Percentiles rank a stretch among this genome's conserved stretches.
These are phyloP conservation scores for Eupithecia vulgata DNA, from an alignment of 2,888 invertebrate species.

Conservation along the genomic window DNA sequence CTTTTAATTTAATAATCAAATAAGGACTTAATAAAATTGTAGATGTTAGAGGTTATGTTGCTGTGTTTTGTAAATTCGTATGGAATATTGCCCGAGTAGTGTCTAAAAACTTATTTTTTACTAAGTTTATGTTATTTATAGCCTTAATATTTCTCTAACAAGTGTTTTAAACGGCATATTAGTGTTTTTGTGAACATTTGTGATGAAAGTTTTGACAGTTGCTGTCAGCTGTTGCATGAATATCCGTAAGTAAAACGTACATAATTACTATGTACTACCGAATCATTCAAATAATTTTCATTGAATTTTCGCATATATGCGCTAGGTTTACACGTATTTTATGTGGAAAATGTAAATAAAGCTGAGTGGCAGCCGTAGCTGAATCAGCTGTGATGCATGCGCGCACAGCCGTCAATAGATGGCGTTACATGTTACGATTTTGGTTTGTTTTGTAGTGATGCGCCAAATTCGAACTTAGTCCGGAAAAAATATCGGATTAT, in stretches of 20 bases:
- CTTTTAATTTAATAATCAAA: background rate
- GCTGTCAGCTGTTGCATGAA: conserved; percentile 66
- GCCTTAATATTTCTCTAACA: conserved; percentile 42
- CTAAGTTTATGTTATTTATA: conserved; percentile 48
- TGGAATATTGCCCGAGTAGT: conserved; percentile 77
- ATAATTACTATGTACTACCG: background rate
- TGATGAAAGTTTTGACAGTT: conserved; percentile 79
- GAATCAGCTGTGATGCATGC: conserved; percentile 2
- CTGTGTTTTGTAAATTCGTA: conserved; percentile 48
- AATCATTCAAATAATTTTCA: background rate
- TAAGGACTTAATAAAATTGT: conserved; percentile 41
- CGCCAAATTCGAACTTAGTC: background rate
- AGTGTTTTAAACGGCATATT: conserved; percentile 56
- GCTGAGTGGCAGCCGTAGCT: conserved; percentile 47
- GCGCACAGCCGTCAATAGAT: conserved; percentile 53
- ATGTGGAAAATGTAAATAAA: conserved; percentile 26
- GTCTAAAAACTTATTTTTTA: conserved; percentile 57
- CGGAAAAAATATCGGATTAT: conserved; percentile 9
- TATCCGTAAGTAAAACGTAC: conserved; percentile 57
- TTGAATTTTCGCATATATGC: background rate
- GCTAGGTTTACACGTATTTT: background rate
- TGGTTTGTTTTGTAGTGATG: conserved; percentile 20
- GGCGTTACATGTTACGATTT: conserved; percentile 54
- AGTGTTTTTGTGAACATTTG: conserved; percentile 79
- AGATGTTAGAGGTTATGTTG: conserved; percentile 70